These are phyloP conservation scores for Sclerurus mexicanus DNA, from an alignment of 2,113 vertebrate species.

Conservation along the genomic window DNA sequence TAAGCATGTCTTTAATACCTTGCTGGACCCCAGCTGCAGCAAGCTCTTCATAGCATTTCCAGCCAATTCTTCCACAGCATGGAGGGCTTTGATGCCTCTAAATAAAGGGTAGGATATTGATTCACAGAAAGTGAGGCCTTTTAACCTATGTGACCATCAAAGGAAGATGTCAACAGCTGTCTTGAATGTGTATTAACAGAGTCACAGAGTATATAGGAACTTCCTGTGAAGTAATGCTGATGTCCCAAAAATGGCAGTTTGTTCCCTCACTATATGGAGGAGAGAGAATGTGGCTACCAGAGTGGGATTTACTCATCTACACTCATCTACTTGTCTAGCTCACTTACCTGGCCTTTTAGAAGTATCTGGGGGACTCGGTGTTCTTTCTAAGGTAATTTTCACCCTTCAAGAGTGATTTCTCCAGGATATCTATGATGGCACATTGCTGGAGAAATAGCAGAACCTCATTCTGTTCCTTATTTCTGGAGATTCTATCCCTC, in stretches of 20 bases:
- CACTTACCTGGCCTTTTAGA: background rate
- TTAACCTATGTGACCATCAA: background rate
- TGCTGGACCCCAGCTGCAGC: background rate
- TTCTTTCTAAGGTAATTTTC: background rate
- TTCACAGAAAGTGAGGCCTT: background rate
- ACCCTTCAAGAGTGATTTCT: background rate
- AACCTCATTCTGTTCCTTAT: background rate
- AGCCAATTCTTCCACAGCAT: background rate
- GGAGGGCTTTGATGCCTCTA: background rate
- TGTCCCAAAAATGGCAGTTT: background rate
- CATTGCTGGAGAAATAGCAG: background rate
- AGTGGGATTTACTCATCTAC: background rate
- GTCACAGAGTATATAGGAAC: background rate
- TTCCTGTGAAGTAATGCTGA: background rate
- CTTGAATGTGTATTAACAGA: background rate
- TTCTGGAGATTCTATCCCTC: background rate
- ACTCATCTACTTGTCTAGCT: background rate
- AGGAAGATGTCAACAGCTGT: background rate
- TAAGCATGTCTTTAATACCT: background rate
- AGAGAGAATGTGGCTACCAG: background rate
- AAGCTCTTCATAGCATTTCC: background rate
- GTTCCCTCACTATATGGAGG: background rate
- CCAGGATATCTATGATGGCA: background rate
- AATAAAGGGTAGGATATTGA: background rate
- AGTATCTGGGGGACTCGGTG: background rate